Evolutionary conservation across 2,113 vertebrate genomes (phyloP).

Genomic region (Odocoileus virginianus): DNA sequence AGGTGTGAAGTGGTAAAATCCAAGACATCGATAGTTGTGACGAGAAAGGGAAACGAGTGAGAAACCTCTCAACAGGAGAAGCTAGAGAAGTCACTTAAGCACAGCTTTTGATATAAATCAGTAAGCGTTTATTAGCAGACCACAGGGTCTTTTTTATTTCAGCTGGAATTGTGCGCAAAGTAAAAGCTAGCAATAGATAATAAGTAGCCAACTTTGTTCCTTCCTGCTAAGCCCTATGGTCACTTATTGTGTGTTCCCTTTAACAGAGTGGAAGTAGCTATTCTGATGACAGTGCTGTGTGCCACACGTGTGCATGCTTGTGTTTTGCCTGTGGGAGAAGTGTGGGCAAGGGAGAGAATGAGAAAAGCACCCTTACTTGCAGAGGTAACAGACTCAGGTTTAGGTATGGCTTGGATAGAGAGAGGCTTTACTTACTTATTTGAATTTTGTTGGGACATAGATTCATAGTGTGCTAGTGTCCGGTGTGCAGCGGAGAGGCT

Average conservation of each 20-base stretch:
- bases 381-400: not conserved
- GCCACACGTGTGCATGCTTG: not conserved
- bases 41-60: not conserved
- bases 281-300: not conserved
- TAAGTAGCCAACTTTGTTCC: not conserved
- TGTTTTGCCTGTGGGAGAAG: not conserved
- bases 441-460: not conserved
- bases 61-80: not conserved
- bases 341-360: not conserved
- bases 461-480: not conserved
- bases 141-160: not conserved
- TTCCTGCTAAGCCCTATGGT: not conserved
- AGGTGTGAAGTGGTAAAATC: not conserved
- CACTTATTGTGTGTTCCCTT: not conserved
- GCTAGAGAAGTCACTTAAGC: not conserved
- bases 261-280: not conserved
- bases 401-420: not conserved
- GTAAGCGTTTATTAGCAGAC: not conserved
- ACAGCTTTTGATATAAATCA: not conserved
- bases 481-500: too few species aligned
- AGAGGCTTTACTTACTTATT: not conserved
- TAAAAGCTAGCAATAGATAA: not conserved
- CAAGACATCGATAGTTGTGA: not conserved
- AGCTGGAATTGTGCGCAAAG: not conserved
- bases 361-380: not conserved